Conservation (phyloP, 1,140 invertebrate species). For the Meloidogyne floridensis region DNA sequence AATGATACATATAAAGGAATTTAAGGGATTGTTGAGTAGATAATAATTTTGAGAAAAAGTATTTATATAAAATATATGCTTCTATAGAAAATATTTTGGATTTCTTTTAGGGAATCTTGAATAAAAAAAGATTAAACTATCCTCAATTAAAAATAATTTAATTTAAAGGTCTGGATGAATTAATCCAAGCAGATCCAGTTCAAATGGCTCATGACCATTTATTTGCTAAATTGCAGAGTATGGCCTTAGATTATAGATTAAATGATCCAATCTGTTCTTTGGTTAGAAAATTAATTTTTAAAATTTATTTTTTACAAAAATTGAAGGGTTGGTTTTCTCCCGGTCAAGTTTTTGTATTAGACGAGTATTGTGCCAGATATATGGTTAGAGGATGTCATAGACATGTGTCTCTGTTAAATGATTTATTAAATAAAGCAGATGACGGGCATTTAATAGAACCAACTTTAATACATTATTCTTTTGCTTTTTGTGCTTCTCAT, state of each 20-base stretch:
- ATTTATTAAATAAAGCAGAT: constrained; percentile 91
- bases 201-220: constrained; percentile 89
- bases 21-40: too few species aligned
- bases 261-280: constrained; percentile 95
- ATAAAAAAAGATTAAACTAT: too few species aligned
- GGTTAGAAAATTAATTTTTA: constrained; percentile 69
- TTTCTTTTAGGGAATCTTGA: not conserved
- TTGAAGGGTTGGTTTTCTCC: constrained; percentile 91
- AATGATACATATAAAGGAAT: too few species aligned
- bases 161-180: constrained; percentile 87
- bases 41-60: too few species aligned
- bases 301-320: not conserved
- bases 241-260: constrained; percentile 89
- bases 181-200: constrained; percentile 90
- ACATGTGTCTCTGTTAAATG: constrained; percentile 91
- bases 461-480: constrained; percentile 95
- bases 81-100: not conserved
- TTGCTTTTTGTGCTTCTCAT: constrained; percentile 97
- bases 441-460: constrained; percentile 94
- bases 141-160: not conserved
- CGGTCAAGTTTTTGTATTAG: constrained; percentile 94
- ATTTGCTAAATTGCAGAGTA: constrained; percentile 86
- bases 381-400: constrained; percentile 93
- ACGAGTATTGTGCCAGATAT: constrained; percentile 93
- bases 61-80: too few species aligned